phyloP scores from a whole-genome alignment of 2,888 invertebrate genomes.

The Sphaerophoria rueppellii region DNA sequence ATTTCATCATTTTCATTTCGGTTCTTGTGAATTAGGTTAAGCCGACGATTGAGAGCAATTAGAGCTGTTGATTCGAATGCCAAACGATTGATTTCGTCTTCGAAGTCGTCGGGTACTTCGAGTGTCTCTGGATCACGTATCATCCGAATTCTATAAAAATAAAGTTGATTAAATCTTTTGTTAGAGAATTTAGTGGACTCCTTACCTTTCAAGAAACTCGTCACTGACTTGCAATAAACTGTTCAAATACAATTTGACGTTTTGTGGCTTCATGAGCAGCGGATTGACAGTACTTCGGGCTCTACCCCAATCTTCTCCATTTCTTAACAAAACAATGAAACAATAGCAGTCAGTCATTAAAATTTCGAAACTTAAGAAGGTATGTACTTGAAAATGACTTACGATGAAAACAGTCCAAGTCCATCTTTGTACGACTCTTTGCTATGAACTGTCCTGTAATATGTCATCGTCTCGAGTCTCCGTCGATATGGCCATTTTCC shows the following conservation, averaged over 20 bases:
- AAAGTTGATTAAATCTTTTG: neutral
- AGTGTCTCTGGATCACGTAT: constrained; percentile 75
- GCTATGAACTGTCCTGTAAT: too few relatives aligned
- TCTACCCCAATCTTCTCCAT: constrained; percentile 86
- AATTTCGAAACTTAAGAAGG: too few relatives aligned
- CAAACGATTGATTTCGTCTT: constrained; percentile 83
- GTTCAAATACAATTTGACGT: constrained; percentile 83
- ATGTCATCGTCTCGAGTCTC: too few relatives aligned
- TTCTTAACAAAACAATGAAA: constrained; percentile 77
- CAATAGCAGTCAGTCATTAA: too few relatives aligned
- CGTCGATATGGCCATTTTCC: too few relatives aligned
- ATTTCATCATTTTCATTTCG: constrained; percentile 51
- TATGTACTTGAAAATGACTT: too few relatives aligned
- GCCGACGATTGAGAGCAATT: constrained; percentile 76
- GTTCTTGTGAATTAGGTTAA: constrained; percentile 72
- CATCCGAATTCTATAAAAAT: constrained; percentile 77
- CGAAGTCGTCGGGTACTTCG: constrained; percentile 82
- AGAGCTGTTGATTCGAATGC: constrained; percentile 83
- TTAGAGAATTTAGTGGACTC: too few relatives aligned
- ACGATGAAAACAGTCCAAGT: too few relatives aligned
- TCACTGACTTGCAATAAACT: constrained; percentile 82
- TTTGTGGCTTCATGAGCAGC: constrained; percentile 85
- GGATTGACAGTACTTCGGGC: constrained; percentile 86
- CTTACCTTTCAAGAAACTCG: constrained; percentile 69
- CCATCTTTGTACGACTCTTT: too few relatives aligned